Conservation (phyloP, 2,797 vertebrate species). For the Cyprinella venusta region DNA sequence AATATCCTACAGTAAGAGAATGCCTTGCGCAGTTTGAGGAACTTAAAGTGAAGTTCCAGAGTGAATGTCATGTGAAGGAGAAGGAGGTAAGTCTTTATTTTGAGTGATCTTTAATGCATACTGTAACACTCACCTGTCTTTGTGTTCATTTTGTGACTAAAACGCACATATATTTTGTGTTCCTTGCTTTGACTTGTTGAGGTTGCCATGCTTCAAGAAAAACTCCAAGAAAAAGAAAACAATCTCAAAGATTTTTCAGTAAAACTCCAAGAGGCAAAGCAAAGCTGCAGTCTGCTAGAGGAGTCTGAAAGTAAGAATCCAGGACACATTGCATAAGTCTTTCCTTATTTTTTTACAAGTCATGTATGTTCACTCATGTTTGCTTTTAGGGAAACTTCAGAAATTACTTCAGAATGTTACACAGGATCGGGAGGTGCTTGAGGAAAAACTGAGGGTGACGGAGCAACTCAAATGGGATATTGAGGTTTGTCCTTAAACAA, state of each 20-base stretch:
- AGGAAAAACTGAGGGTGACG: slow-evolving; percentile 77
- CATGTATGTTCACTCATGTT: slow-evolving; percentile 11
- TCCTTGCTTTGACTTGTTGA: slow-evolving; percentile 62
- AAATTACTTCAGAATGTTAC: slow-evolving; percentile 79
- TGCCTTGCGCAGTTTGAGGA: slow-evolving; percentile 80
- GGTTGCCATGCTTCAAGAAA: slow-evolving; percentile 77
- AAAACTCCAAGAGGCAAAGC: slow-evolving; percentile 79
- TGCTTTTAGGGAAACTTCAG: slow-evolving; percentile 75
- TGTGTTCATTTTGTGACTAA: not conserved
- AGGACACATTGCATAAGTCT: not conserved
- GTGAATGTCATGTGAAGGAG: slow-evolving; percentile 80
- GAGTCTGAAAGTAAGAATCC: slow-evolving; percentile 80
- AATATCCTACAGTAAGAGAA: slow-evolving; percentile 82
- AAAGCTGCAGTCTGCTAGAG: slow-evolving; percentile 75
- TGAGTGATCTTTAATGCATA: not conserved
- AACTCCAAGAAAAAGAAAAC: slow-evolving; percentile 78
- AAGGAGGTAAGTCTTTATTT: slow-evolving; percentile 78
- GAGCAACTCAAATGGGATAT: slow-evolving; percentile 76
- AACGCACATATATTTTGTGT: not conserved
- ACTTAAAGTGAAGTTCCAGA: slow-evolving; percentile 78
- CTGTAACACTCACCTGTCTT: not conserved
- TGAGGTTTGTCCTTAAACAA: slow-evolving; percentile 73
- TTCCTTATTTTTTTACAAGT: not conserved
- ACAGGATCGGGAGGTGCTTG: slow-evolving; percentile 74
- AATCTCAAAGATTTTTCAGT: slow-evolving; percentile 75